These are phyloP conservation scores for Reticulitermes speratus DNA, from an alignment of 1,140 invertebrate genomes.

Conservation along the genomic window DNA sequence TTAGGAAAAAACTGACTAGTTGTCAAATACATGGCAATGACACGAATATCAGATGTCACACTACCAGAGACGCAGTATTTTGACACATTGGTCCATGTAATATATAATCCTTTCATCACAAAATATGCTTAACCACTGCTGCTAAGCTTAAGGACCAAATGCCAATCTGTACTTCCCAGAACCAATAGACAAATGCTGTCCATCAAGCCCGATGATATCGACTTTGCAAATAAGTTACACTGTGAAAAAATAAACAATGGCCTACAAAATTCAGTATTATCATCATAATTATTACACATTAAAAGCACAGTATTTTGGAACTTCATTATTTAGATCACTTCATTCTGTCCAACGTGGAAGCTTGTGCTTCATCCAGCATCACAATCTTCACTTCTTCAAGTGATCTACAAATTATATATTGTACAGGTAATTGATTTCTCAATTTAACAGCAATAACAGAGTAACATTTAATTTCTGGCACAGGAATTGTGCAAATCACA, in stretches of 20 bases:
- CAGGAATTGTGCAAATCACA: neutral
- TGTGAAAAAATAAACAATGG: neutral
- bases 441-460: neutral
- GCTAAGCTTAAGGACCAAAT: neutral
- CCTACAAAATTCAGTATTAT: neutral
- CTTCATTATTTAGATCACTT: neutral
- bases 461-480: neutral
- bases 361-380: neutral
- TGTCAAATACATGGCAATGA: neutral
- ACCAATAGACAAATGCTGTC: neutral
- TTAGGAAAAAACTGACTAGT: neutral
- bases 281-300: neutral
- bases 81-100: slow-evolving; percentile 1
- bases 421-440: neutral
- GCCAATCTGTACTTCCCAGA: neutral
- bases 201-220: neutral
- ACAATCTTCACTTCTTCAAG: neutral
- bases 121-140: neutral
- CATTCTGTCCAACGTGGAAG: neutral
- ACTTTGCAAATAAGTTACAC: neutral
- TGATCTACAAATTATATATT: neutral
- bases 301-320: too few relatives aligned
- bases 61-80: neutral
- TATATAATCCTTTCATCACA: neutral
- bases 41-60: neutral